Evolutionary conservation across 2,797 vertebrate species (phyloP).

Genomic region (Florisuga fusca): DNA sequence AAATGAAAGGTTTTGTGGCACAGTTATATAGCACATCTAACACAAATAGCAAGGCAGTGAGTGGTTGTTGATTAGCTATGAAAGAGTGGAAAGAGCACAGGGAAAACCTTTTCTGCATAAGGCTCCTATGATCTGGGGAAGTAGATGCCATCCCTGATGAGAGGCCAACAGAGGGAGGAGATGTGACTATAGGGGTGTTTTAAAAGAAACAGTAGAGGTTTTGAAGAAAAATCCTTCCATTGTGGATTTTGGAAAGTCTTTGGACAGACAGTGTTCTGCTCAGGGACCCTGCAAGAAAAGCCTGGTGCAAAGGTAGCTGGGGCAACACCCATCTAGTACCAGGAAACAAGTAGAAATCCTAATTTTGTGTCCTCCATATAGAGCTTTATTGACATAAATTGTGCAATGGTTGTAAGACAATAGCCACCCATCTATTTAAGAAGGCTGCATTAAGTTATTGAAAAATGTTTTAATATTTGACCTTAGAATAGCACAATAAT

Average conservation of each 20-base stretch:
- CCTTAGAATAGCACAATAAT: not conserved
- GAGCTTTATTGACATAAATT: not conserved
- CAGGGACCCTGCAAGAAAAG: not conserved
- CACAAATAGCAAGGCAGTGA: slow-evolving; percentile 40
- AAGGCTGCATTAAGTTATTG: not conserved
- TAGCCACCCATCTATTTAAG: not conserved
- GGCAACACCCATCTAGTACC: not conserved
- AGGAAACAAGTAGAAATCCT: not conserved
- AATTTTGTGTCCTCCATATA: not conserved
- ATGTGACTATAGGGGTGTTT: not conserved
- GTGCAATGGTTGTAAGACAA: not conserved
- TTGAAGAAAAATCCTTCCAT: not conserved
- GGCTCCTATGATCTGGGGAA: not conserved
- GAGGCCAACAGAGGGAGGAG: not conserved
- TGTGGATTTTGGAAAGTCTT: not conserved
- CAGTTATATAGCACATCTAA: slow-evolving; percentile 48
- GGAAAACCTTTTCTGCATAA: slow-evolving; percentile 19
- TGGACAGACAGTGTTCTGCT: not conserved
- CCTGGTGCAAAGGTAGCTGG: not conserved
- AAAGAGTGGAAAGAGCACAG: slow-evolving; percentile 17
- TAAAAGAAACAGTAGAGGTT: not conserved
- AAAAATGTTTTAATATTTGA: not conserved
- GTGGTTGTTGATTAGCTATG: slow-evolving; percentile 49
- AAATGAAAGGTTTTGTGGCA: slow-evolving; percentile 59
- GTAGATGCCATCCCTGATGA: not conserved